Evolutionary conservation across 2,113 vertebrate species (phyloP).

Genomic region (Mastomys coucha): DNA sequence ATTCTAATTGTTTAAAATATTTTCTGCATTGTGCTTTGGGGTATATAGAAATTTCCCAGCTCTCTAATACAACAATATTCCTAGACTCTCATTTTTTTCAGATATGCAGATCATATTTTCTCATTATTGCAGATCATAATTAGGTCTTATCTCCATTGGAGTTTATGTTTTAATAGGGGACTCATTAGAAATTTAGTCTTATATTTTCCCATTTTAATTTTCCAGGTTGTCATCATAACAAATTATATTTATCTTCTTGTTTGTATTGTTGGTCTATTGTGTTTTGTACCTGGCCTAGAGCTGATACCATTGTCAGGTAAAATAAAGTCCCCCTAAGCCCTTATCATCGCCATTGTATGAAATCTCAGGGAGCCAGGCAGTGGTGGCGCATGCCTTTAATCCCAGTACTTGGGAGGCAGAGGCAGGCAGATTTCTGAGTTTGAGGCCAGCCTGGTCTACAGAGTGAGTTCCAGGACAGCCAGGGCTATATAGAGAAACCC

Average conservation of each 20-base stretch:
- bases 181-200: not conserved
- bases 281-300: not conserved
- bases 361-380: not conserved
- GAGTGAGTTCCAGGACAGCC: too few species aligned
- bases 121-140: not conserved
- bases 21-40: not conserved
- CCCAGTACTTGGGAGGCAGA: too few species aligned
- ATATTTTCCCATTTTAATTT: not conserved
- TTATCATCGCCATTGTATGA: not conserved
- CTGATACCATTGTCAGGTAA: not conserved
- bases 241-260: not conserved
- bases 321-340: not conserved
- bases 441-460: too few species aligned
- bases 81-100: not conserved
- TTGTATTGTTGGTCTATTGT: not conserved
- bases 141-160: not conserved
- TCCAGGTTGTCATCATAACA: not conserved
- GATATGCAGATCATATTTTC: not conserved
- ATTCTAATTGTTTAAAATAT: not conserved
- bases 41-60: not conserved
- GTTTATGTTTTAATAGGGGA: not conserved
- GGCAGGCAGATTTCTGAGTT: too few species aligned
- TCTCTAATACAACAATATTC: not conserved
- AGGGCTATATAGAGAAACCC: too few species aligned
- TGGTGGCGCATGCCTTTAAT: too few species aligned